Conservation (phyloP, 30 jellyfish, hydroid and myxozoan species). For the Phacellophora camtschatica region DNA sequence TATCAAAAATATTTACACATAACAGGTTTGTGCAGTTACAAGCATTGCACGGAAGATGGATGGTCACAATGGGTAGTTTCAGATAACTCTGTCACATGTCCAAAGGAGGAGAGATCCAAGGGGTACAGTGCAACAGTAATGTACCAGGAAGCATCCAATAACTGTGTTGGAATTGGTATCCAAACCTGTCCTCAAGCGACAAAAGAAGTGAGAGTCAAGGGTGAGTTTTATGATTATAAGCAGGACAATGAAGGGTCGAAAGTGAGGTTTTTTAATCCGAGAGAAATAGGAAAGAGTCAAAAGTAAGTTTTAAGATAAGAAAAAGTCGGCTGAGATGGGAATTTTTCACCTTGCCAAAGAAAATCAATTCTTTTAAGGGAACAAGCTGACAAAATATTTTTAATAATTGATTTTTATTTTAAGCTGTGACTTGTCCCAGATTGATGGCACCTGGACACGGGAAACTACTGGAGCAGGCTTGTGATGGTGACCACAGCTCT, state of each 20-base stretch:
- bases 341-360: too few species aligned
- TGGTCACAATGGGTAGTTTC: slow-evolving; percentile 75
- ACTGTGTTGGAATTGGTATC: slow-evolving; percentile 80
- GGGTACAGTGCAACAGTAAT: slow-evolving; percentile 21
- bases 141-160: slow-evolving; percentile 61
- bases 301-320: too few species aligned
- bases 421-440: slow-evolving; percentile 69
- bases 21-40: slow-evolving; percentile 77
- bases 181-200: slow-evolving; percentile 49
- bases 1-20: too few species aligned
- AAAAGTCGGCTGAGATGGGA: too few species aligned
- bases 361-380: too few species aligned
- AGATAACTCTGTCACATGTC: slow-evolving; percentile 70
- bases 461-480: slow-evolving; percentile 48
- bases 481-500: slow-evolving; percentile 78
- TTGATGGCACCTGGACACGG: slow-evolving; percentile 71
- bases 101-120: slow-evolving; percentile 69
- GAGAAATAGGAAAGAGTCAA: too few species aligned
- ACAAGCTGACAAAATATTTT: too few species aligned
- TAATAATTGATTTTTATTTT: too few species aligned
- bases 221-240: too few species aligned
- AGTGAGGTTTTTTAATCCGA: too few species aligned
- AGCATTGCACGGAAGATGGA: slow-evolving; percentile 60
- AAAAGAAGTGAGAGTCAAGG: too few species aligned
- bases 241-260: too few species aligned